A percentile compares a stretch with the other conserved stretches of the same genome.
Conservation (phyloP, 2,113 vertebrate genomes). For the Quiscalus mexicanus region DNA sequence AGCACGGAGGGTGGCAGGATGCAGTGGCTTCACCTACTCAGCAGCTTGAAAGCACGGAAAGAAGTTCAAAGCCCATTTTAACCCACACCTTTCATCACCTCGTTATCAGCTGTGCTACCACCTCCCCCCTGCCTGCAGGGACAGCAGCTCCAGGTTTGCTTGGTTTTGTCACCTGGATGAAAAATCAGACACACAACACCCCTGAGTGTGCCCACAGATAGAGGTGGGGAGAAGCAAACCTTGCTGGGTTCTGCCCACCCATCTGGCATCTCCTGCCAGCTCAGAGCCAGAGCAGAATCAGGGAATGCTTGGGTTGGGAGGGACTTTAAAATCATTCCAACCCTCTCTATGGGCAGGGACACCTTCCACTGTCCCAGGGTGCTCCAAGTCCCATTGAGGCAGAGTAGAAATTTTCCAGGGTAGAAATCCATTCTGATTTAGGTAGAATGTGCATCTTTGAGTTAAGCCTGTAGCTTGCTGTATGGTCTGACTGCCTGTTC, state of each 20-base stretch:
- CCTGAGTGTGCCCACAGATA: rapidly evolving
- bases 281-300: rapidly evolving
- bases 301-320: neutral
- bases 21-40: neutral
- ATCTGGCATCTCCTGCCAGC: rapidly evolving
- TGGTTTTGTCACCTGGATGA: neutral
- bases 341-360: neutral
- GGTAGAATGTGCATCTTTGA: too few relatives aligned
- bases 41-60: neutral
- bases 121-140: neutral
- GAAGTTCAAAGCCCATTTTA: neutral
- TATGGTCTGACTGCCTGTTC: too few relatives aligned
- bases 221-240: rapidly evolving
- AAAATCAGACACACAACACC: neutral
- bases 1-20: neutral
- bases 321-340: neutral
- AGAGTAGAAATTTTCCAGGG: too few relatives aligned
- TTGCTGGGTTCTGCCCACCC: rapidly evolving
- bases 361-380: neutral
- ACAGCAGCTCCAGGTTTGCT: neutral
- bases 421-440: too few relatives aligned
- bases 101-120: neutral
- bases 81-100: neutral
- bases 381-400: neutral
- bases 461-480: too few relatives aligned